Evolutionary conservation across 2,888 invertebrate species (phyloP), one percentile per base, ranked within the genome.

Genomic region (Chrysina gloriosa): DNA sequence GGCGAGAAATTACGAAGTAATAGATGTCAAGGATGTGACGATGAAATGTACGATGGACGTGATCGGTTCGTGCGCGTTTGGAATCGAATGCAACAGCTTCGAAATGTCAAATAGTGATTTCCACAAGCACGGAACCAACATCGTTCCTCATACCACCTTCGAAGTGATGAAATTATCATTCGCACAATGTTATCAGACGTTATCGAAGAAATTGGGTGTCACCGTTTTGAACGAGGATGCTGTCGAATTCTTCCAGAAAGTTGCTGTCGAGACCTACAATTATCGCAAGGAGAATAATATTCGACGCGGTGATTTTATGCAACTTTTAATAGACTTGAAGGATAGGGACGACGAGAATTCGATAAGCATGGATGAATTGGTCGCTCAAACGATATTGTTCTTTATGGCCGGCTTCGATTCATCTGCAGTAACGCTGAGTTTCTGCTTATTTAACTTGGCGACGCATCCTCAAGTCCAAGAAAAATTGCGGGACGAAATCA

Each of bases 371-470:
- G 69, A 77, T 6, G 77, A 80, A 68, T 70, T 80, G 1, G 72
- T 75, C 0, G 87, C 87, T 0, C 88, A 89, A 77, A 84, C 86
- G 7, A 79, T 89, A 34, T 77, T 89, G 2, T 89, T 89, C 78
- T 84, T 89, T 1, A 79, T 87, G 54, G 89, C 88, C 64, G 89
- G 89, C 0, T 89, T 86, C 73, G 89, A 89, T 74, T 89, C 89
- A 0, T 87, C 88, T 0, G 86, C 88, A 63, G 86, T 86, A 0
- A 76, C 87, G 9, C 74, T 89, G 19, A 85, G 86, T 0, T 88
- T 87, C 72, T 85, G 85, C 0, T 79, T 86, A 6, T 86, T 86
- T 73, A 84, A 85, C 9, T 74, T 89, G 45, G 87, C 88, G 0
- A 50, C 66, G 5, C 77, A 85, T 71, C 78, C 75, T 1, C 77